phyloP scores from a whole-genome alignment of 2,888 invertebrate genomes.

The Serripes groenlandicus region DNA sequence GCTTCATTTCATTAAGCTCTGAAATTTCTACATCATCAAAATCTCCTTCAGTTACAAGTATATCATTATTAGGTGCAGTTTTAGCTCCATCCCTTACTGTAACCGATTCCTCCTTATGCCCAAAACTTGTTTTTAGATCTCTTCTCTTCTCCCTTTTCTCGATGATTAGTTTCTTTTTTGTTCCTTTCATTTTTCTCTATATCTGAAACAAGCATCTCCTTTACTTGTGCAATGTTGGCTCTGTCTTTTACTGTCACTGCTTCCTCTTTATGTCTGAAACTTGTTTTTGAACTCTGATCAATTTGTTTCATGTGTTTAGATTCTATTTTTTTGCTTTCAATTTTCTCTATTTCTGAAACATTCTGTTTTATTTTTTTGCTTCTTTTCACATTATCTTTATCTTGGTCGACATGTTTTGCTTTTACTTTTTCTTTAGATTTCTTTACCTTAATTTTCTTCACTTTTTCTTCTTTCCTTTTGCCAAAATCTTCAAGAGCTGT shows the following conservation, averaged over 20 bases:
- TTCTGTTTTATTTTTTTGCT: too few relatives aligned
- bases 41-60: background rate
- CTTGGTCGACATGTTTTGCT: background rate
- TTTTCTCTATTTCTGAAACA: background rate
- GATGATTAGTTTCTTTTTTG: background rate
- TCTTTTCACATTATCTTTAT: background rate
- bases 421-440: background rate
- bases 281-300: background rate
- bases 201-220: too few relatives aligned
- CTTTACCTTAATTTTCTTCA: conserved; percentile 5
- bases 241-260: background rate
- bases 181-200: background rate
- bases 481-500: conserved; percentile 9
- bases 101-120: background rate
- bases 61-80: conserved; percentile 9
- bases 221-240: background rate
- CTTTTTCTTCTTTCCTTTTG: background rate
- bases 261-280: background rate
- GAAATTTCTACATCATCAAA: background rate
- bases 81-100: conserved; percentile 7
- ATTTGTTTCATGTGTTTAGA: background rate
- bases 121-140: conserved; percentile 17
- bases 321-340: background rate
- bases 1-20: background rate
- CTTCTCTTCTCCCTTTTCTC: background rate